Evolutionary conservation across 23 tunicate species (phyloP).

Genomic region (Styela clava): DNA sequence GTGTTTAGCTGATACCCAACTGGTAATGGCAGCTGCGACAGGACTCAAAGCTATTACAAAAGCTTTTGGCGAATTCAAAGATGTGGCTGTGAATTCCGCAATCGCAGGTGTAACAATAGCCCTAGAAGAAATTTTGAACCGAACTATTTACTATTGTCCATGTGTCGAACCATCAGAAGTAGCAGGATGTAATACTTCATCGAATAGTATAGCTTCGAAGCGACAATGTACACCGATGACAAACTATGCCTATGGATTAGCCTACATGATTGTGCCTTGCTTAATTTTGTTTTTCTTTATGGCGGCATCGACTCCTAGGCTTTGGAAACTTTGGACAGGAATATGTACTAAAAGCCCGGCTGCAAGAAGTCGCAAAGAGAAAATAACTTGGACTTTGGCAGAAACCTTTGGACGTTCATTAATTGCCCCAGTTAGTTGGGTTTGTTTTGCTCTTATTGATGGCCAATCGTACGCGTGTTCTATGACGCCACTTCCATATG

Average conservation of each 20-base stretch:
- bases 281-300: conserved; percentile 36
- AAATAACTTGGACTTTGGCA: not conserved
- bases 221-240: conserved; percentile 18
- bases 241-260: conserved; percentile 47
- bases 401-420: conserved; percentile 15
- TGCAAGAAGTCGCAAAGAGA: conserved; percentile 1
- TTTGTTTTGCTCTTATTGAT: conserved; percentile 40
- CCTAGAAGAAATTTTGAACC: conserved; percentile 10
- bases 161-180: conserved; percentile 33
- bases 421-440: conserved; percentile 55
- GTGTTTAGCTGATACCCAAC: too few relatives aligned
- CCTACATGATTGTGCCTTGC: conserved; percentile 39
- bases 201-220: not conserved
- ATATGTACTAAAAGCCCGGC: conserved; percentile 9
- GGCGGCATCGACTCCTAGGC: conserved; percentile 27
- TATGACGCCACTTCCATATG: conserved; percentile 44
- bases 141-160: conserved; percentile 41
- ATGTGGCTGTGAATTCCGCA: conserved; percentile 23
- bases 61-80: conserved; percentile 33
- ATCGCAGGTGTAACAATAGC: conserved; percentile 27
- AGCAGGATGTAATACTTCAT: conserved; percentile 4
- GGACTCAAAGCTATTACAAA: not conserved
- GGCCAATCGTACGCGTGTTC: conserved; percentile 58
- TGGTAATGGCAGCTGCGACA: not conserved
- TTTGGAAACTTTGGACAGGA: conserved; percentile 61